phyloP scores from a whole-genome alignment of 2,113 vertebrate species.

The Nycticryphes semicollaris region DNA sequence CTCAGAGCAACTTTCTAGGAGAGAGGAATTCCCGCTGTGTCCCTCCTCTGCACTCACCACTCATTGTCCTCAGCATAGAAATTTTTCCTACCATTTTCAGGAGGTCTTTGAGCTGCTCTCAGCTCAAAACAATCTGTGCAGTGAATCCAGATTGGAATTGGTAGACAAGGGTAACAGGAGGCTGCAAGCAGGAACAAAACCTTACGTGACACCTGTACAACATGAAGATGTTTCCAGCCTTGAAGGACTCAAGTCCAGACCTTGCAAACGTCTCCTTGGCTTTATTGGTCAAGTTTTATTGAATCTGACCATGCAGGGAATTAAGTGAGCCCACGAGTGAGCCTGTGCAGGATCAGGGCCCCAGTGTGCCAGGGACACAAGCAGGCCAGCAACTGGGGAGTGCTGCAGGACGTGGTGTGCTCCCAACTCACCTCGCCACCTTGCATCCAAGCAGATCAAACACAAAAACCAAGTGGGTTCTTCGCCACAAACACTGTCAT shows the following conservation, averaged over 20 bases:
- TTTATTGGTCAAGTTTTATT: not conserved
- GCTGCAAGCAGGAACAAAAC: not conserved
- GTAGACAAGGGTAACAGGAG: not conserved
- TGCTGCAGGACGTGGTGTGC: fast-evolving
- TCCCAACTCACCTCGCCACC: not conserved
- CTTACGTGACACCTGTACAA: not conserved
- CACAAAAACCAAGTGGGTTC: not conserved
- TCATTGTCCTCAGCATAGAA: not conserved
- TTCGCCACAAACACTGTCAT: not conserved
- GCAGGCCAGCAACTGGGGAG: not conserved
- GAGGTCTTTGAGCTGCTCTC: not conserved
- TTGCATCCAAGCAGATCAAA: not conserved
- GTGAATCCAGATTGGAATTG: not conserved
- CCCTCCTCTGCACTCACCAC: not conserved
- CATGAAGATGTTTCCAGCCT: not conserved
- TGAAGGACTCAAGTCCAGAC: not conserved
- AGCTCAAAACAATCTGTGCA: not conserved
- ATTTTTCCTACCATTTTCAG: not conserved
- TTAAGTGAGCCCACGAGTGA: fast-evolving
- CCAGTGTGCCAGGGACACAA: fast-evolving
- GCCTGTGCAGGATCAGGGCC: not conserved
- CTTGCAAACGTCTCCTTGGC: not conserved
- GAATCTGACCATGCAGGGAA: not conserved
- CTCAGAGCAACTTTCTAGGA: conserved; percentile 16
- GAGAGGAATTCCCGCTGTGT: not conserved